Evolutionary conservation across 2,797 vertebrate genomes (phyloP).

Genomic region (Etheostoma perlongum): DNA sequence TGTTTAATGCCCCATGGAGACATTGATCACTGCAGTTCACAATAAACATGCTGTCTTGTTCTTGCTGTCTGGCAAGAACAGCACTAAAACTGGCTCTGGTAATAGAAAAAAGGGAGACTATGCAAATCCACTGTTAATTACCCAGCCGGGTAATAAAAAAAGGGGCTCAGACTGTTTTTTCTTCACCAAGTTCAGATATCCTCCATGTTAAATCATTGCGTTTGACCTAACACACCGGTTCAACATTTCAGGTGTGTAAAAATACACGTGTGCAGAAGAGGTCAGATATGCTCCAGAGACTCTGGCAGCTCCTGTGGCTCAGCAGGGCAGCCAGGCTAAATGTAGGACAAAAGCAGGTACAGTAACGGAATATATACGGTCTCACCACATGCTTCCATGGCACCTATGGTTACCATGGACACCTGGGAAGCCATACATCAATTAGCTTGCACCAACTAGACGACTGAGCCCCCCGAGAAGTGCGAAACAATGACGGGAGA

Average conservation of each 20-base stretch:
- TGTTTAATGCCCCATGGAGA: background rate
- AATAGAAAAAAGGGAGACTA: too few species aligned
- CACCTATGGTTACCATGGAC: slow-evolving; percentile 67
- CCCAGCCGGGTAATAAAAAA: too few species aligned
- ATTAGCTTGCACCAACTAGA: background rate
- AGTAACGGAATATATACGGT: slow-evolving; percentile 63
- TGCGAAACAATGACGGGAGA: slow-evolving; percentile 18
- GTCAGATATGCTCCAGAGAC: slow-evolving; percentile 43
- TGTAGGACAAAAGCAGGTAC: slow-evolving; percentile 59
- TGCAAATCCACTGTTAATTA: too few species aligned
- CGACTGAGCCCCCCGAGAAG: background rate
- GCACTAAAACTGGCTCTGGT: too few species aligned
- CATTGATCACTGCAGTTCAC: background rate
- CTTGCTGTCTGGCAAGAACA: too few species aligned
- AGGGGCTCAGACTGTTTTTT: background rate
- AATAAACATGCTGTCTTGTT: background rate
- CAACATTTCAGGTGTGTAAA: slow-evolving; percentile 42
- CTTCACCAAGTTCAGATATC: background rate
- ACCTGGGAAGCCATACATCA: slow-evolving; percentile 54
- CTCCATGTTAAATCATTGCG: slow-evolving; percentile 31
- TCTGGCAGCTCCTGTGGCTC: slow-evolving; percentile 35
- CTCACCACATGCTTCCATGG: slow-evolving; percentile 38
- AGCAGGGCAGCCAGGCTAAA: slow-evolving; percentile 42
- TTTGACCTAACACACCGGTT: slow-evolving; percentile 34
- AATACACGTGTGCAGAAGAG: slow-evolving; percentile 39